phyloP scores from a whole-genome alignment of 1,140 invertebrate species.

The Pollicipes pollicipes region DNA sequence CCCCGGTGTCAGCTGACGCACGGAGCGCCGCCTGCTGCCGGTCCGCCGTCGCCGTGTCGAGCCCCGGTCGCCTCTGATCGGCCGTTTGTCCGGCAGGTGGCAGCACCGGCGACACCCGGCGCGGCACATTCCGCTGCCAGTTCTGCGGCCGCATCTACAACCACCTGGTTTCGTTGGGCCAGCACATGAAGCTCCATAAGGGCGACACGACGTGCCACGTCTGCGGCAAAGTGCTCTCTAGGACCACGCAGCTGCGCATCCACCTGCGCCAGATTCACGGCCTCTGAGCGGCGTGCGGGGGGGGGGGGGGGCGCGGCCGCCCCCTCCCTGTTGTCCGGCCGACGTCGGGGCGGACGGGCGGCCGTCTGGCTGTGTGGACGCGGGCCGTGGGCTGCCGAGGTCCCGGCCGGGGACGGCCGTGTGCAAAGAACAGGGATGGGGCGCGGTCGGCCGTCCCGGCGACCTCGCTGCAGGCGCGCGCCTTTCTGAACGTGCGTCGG shows the following conservation, averaged over 20 bases:
- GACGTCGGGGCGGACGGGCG: no score
- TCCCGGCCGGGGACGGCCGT: no score
- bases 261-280: conserved; percentile 15
- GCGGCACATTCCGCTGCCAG: not conserved
- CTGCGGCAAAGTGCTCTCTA: conserved; percentile 21
- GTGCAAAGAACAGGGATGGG: no score
- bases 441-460: no score
- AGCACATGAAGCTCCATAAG: conserved; percentile 21
- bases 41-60: not conserved
- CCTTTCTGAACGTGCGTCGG: no score
- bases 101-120: not conserved
- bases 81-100: not conserved
- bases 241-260: conserved; percentile 21
- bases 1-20: no score
- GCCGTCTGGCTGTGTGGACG: no score
- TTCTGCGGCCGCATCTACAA: conserved; percentile 20
- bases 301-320: no score
- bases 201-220: conserved; percentile 21
- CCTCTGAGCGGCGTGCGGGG: not conserved
- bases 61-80: not conserved
- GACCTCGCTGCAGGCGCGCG: no score
- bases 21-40: no score
- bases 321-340: no score
- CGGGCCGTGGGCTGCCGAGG: no score
- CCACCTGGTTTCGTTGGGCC: conserved; percentile 21